A percentile compares a stretch with the other conserved stretches of the same genome.
Conservation (phyloP, 2,113 vertebrate genomes). For the Albula glossodonta region DNA sequence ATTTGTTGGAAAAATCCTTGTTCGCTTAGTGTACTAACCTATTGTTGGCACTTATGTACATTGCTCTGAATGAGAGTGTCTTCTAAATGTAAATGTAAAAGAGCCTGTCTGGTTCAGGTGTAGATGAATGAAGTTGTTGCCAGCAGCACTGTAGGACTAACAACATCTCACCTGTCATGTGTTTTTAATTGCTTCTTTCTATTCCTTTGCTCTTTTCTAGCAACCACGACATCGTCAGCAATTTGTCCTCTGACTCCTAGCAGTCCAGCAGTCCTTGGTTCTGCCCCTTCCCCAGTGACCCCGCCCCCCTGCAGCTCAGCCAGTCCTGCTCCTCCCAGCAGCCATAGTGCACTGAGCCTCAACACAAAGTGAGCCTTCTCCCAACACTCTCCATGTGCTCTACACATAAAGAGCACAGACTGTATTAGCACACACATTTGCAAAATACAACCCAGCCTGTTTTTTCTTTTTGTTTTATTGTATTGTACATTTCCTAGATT, state of each 20-base stretch:
- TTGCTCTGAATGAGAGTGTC: too few species aligned
- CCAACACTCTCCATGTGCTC: background rate
- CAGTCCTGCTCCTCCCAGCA: slow-evolving; percentile 77
- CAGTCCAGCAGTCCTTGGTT: slow-evolving; percentile 69
- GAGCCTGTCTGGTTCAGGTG: background rate
- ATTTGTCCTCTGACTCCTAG: slow-evolving; percentile 75
- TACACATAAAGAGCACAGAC: background rate
- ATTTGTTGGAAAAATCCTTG: too few species aligned
- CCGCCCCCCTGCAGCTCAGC: slow-evolving; percentile 80
- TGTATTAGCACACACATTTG: background rate
- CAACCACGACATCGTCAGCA: slow-evolving; percentile 76
- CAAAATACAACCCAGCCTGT: too few species aligned
- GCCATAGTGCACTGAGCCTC: slow-evolving; percentile 72
- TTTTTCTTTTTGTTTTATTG: too few species aligned
- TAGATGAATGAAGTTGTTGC: background rate
- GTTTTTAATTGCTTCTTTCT: slow-evolving; percentile 17
- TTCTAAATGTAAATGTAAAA: background rate
- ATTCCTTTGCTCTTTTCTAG: slow-evolving; percentile 54
- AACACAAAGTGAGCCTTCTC: slow-evolving; percentile 75
- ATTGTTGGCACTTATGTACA: too few species aligned
- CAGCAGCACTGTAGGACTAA: background rate
- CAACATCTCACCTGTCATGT: background rate
- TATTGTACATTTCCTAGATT: too few species aligned
- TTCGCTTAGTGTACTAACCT: too few species aligned
- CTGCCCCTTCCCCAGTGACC: slow-evolving; percentile 75